A percentile compares a stretch with the other conserved stretches of the same genome.
Evolutionary conservation across 2,888 invertebrate genomes (phyloP).

Genomic region (Mesodorylaimus sp.): DNA sequence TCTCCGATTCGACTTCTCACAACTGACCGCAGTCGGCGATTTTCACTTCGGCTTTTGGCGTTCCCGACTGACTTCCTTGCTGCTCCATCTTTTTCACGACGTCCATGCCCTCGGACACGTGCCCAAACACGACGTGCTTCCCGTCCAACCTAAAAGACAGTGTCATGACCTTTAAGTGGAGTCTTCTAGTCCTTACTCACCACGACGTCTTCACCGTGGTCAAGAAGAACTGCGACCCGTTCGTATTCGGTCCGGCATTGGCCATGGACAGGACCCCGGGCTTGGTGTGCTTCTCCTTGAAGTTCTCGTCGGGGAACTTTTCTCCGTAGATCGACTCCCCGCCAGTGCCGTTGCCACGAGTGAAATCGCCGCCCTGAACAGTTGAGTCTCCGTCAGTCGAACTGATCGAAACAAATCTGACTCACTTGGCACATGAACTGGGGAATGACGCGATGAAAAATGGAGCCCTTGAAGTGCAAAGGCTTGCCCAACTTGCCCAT

Average conservation of each 20-base stretch:
- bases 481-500: conserved; percentile 46
- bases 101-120: conserved; percentile 74
- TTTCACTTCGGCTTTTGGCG: conserved; percentile 41
- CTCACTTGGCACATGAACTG: conserved; percentile 87
- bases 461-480: conserved; percentile 52
- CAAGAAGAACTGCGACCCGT: conserved; percentile 91
- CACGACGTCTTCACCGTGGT: conserved; percentile 69
- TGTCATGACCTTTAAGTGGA: too few relatives aligned
- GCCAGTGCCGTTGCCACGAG: conserved; percentile 60
- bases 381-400: not conserved
- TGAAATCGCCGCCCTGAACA: conserved; percentile 52
- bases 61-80: conserved; percentile 58
- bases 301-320: conserved; percentile 93
- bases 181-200: conserved; percentile 30
- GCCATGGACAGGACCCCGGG: conserved; percentile 81
- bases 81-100: conserved; percentile 51
- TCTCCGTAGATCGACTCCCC: conserved; percentile 91
- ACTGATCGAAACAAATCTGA: not conserved
- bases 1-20: too few relatives aligned
- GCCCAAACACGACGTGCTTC: conserved; percentile 82
- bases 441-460: conserved; percentile 86
- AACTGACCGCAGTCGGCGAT: too few relatives aligned
- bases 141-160: conserved; percentile 55
- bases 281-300: conserved; percentile 75
- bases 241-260: conserved; percentile 80